These are phyloP conservation scores for Xiphorhynchus erythropygius DNA, from an alignment of 2,797 vertebrate genomes.

Conservation along the genomic window DNA sequence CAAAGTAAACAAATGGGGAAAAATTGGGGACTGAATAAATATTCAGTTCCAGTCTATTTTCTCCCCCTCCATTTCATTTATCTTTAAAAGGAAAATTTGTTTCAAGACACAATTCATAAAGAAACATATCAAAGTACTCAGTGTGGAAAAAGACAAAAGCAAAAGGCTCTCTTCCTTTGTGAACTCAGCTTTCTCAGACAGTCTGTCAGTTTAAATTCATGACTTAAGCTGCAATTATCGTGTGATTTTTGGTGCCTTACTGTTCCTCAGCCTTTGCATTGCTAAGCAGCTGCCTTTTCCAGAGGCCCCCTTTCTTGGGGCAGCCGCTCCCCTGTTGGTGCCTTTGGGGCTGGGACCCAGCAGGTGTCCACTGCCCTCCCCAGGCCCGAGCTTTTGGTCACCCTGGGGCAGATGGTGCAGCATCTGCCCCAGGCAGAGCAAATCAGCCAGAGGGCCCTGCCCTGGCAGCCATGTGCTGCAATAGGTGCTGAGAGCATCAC, in stretches of 20 bases:
- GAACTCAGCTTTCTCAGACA: background rate
- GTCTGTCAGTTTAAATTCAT: background rate
- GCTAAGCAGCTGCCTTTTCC: background rate
- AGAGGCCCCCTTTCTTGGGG: rapidly evolving
- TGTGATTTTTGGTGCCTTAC: background rate
- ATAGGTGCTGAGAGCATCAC: rapidly evolving
- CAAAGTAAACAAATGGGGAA: slow-evolving; percentile 50
- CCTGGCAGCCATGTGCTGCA: background rate
- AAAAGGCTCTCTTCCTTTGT: background rate
- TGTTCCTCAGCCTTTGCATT: background rate
- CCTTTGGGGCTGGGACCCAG: rapidly evolving
- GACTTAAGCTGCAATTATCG: background rate
- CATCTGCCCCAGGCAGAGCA: background rate
- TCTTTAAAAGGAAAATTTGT: slow-evolving; percentile 25
- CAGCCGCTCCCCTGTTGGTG: background rate
- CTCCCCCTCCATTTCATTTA: background rate
- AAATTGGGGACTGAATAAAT: slow-evolving; percentile 42
- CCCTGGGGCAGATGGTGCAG: background rate
- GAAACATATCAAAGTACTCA: background rate
- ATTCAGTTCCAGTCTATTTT: background rate
- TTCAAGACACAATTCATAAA: slow-evolving; percentile 6
- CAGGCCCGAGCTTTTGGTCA: rapidly evolving
- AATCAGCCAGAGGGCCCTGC: background rate
- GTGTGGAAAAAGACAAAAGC: background rate
- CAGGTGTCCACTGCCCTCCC: background rate